These are phyloP conservation scores for Phycodurus eques DNA, from an alignment of 2,113 vertebrate genomes.

Conservation along the genomic window DNA sequence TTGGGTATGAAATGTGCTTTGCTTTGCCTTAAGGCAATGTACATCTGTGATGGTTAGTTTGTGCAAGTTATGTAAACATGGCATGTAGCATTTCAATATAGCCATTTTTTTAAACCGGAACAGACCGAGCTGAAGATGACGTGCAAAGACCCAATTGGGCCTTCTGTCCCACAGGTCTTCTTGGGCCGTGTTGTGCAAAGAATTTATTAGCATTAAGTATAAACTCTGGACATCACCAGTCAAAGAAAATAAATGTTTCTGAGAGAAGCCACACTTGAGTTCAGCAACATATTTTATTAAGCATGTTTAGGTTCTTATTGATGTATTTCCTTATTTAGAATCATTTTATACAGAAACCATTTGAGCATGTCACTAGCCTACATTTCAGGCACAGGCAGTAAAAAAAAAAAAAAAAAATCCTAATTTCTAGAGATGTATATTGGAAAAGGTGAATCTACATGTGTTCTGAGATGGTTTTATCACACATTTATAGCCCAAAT, in stretches of 20 bases:
- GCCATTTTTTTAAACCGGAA: not conserved
- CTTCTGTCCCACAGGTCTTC: not conserved
- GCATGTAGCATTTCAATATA: not conserved
- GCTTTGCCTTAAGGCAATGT: not conserved
- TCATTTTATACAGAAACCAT: constrained; percentile 16
- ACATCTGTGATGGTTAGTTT: not conserved
- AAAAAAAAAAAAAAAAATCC: too few species aligned
- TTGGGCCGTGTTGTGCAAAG: not conserved
- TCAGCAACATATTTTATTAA: constrained; percentile 37
- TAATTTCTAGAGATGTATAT: constrained; percentile 23
- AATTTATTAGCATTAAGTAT: not conserved
- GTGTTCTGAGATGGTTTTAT: constrained; percentile 24
- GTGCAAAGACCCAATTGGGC: not conserved
- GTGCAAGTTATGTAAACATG: not conserved
- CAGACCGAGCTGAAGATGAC: not conserved
- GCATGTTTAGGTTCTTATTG: constrained; percentile 29
- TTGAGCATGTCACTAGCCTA: constrained; percentile 27
- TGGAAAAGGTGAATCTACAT: constrained; percentile 11
- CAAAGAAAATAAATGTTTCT: not conserved
- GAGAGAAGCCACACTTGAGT: not conserved
- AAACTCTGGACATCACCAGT: not conserved
- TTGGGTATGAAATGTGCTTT: not conserved
- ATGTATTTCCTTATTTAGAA: constrained; percentile 17
- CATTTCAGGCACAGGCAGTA: constrained; percentile 17
- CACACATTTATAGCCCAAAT: constrained; percentile 24